Evolutionary conservation across 2,888 invertebrate genomes (phyloP).

Genomic region (Napeogenes sylphis): DNA sequence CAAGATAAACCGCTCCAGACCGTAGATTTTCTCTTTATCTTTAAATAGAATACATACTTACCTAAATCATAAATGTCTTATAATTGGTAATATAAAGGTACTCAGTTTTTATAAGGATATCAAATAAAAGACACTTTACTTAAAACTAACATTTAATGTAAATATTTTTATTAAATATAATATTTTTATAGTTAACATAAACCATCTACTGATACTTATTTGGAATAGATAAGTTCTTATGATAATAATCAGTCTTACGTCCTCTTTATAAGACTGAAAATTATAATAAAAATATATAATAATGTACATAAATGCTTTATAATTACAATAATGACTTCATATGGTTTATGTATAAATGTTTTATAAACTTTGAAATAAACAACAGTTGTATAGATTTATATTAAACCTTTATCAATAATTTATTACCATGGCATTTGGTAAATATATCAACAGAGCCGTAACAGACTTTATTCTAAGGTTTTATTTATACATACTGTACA

Average conservation of each 20-base stretch:
- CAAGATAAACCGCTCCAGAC: too few relatives aligned
- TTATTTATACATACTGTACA: constrained; percentile 6
- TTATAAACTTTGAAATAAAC: too few relatives aligned
- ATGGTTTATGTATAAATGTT: too few relatives aligned
- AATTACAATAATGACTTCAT: not conserved
- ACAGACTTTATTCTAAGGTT: not conserved
- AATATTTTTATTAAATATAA: constrained; percentile 27
- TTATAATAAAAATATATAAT: constrained; percentile 26
- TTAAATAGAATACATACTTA: too few relatives aligned
- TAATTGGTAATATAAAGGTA: too few relatives aligned
- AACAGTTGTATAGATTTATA: too few relatives aligned
- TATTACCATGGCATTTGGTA: not conserved
- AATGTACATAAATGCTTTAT: constrained; percentile 10
- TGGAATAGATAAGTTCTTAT: constrained; percentile 6
- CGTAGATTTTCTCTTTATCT: too few relatives aligned
- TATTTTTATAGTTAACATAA: constrained; percentile 12
- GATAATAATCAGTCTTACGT: constrained; percentile 54
- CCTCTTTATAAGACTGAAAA: constrained; percentile 54
- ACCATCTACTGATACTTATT: constrained; percentile 7
- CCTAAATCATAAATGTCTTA: too few relatives aligned
- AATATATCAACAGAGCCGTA: not conserved
- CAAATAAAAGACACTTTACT: constrained; percentile 30
- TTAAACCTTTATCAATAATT: not conserved
- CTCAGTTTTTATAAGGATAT: not conserved
- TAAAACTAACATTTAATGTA: constrained; percentile 33